Evolutionary conservation across 1,140 invertebrate species (phyloP), one percentile per base, ranked within the genome.

Genomic region (Drosophila punjabiensis): DNA sequence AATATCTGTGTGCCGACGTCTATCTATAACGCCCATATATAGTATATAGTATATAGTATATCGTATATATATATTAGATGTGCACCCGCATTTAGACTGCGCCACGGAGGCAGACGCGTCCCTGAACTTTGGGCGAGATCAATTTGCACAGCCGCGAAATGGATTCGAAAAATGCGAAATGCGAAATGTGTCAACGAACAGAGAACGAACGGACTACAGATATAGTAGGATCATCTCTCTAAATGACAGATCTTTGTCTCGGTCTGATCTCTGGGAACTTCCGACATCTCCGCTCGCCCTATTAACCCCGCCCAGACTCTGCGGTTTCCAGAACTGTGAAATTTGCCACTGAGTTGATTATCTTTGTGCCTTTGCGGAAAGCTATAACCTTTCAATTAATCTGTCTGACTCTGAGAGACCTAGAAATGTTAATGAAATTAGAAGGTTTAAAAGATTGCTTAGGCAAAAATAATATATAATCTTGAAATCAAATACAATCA

Each of bases 71-170:
- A 24, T 45, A 30, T 16, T 48, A 47, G 28, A 48, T 65, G 45
- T 81, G 78, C 56, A 75, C 77, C 77, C 77, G 68, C 77, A 79
- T 80, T 53, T 73, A 43, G 79, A 66, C 35, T 39, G 77, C 48
- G 66, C 60, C 67, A 63, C 76, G 48, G 24, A 28, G 7, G 24
- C 30, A n/a, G 28, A 6, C 16, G 45, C 59, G 84, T 69, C 84
- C 84, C 84, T 87, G 84, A 87, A 87, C 84, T 87, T 87, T 87
- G 84, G 80, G 84, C 52, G 48, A 63, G 53, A 79, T 83, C 81
- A 87, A 88, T 87, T 87, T 88, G 84, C 84, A 87, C 84, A 68
- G 84, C 74, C 84, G 80, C 84, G 63, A 87, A 83, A 76, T 67
- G 75, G 76, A 74, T 75, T 75, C 68, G 56, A 62, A 77, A 85